A percentile compares a stretch with the other conserved stretches of the same genome.
Conservation (phyloP, 2,113 vertebrate genomes). For the Lepus americanus region DNA sequence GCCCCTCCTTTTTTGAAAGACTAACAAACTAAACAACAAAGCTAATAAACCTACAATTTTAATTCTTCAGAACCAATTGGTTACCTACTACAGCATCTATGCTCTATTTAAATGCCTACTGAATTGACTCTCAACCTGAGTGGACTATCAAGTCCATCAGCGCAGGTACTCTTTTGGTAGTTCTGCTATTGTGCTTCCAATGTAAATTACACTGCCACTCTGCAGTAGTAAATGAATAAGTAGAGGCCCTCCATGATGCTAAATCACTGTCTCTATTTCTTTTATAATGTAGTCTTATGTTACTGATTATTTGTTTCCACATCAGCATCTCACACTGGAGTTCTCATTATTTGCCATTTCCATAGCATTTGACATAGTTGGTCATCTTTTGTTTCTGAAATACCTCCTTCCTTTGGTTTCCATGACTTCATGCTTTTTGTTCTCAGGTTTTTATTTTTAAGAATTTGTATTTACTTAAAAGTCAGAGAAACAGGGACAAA, state of each 20-base stretch:
- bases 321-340: not conserved
- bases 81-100: not conserved
- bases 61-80: not conserved
- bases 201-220: not conserved
- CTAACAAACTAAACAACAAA: not conserved
- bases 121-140: conserved; percentile 28
- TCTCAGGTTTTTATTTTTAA: too few relatives aligned
- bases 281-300: not conserved
- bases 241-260: not conserved
- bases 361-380: not conserved
- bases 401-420: not conserved
- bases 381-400: not conserved
- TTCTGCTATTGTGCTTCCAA: not conserved
- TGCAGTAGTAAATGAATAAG: not conserved
- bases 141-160: not conserved
- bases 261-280: not conserved
- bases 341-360: not conserved
- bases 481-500: too few relatives aligned
- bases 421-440: not conserved
- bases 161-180: not conserved
- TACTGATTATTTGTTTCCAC: not conserved
- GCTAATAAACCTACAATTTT: too few relatives aligned
- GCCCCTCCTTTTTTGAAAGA: not conserved
- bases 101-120: not conserved
- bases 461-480: too few relatives aligned